Conservation (phyloP, 2,113 vertebrate species). For the Notothenia coriiceps region DNA sequence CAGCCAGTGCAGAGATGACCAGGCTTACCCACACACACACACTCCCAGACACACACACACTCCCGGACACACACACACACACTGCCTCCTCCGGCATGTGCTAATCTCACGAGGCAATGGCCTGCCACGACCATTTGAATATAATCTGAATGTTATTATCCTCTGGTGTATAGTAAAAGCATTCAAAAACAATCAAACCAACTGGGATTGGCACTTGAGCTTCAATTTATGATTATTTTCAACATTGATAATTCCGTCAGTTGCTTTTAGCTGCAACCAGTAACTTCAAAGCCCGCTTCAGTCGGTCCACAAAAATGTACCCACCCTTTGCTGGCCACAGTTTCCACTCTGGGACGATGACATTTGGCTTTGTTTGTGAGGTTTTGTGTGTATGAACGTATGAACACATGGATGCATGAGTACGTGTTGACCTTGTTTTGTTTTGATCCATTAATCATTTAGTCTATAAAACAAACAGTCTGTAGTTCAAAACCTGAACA, state of each 20-base stretch:
- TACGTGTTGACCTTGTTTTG: too few relatives aligned
- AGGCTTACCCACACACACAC: conserved; percentile 43
- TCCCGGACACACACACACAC: conserved; percentile 1
- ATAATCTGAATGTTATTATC: conserved; percentile 21
- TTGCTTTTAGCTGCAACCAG: not conserved
- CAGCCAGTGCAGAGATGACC: conserved; percentile 58
- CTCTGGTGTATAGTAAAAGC: not conserved
- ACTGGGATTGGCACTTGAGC: not conserved
- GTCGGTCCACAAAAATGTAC: too few relatives aligned
- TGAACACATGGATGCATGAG: too few relatives aligned
- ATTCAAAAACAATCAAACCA: not conserved
- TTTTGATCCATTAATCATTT: not conserved
- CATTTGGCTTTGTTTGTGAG: too few relatives aligned
- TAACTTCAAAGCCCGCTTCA: too few relatives aligned
- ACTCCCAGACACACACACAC: conserved; percentile 13
- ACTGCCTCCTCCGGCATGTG: conserved; percentile 32
- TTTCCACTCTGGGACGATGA: too few relatives aligned
- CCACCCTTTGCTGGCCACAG: too few relatives aligned
- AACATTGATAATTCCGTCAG: not conserved
- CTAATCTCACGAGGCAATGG: conserved; percentile 64
- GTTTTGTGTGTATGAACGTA: too few relatives aligned
- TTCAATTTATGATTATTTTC: not conserved
- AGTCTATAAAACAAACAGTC: not conserved
- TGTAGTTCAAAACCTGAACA: not conserved
- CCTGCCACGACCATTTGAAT: conserved; percentile 30